Base-by-base conservation (phyloP, 2,113 vertebrate species). In the Ophthalmolycus amberensis region DNA sequence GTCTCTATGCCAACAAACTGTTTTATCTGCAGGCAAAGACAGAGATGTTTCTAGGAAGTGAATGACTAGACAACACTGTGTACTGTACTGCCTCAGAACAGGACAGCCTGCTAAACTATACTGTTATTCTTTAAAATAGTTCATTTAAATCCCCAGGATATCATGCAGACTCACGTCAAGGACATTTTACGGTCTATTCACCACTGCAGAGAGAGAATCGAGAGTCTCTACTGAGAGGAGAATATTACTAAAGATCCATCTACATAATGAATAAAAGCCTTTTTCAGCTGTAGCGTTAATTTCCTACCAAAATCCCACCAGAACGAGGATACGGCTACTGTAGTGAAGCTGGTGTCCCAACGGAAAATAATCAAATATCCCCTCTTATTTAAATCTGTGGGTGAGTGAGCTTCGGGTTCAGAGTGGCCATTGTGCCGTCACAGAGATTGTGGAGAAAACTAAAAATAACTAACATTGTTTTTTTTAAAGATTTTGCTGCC, bases 11-110 rank as follows among this genome's bases (percentile, higher is more conserved):
- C 22, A 48, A 74, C 67, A 71, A 59, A 64, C 52, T 64, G n/a
- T 71, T 40, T 22, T 48, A 56, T 83, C 71, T 82, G 54, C 48
- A 0, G 80, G 80, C 59, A 46, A 50, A 60, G 46, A 34, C n/a
- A 42, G 27, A 77, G 65, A 16, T 18, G 56, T 52, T 63, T 77
- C 52, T 42, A 54, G 32, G 52, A 68, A 67, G 29, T 32, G 63
- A 60, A 16, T 7, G 25, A 14, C 58, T 2, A 54, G 32, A 75
- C 40, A 15, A 65, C 10, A 38, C 37, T 46, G 42, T 12, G 12
- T 2, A 32, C 34, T 32, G 25, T 22, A 67, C 52, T 68, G 54
- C 40, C 9, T 27, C n/a, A 40, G 56, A 71, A 25, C 44, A 50
- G 32, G 80, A 56, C 60, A 60, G 50, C 34, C 29, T 25, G 44